phyloP scores from a whole-genome alignment of 2,797 vertebrate genomes.

The Setipinna tenuifilis region DNA sequence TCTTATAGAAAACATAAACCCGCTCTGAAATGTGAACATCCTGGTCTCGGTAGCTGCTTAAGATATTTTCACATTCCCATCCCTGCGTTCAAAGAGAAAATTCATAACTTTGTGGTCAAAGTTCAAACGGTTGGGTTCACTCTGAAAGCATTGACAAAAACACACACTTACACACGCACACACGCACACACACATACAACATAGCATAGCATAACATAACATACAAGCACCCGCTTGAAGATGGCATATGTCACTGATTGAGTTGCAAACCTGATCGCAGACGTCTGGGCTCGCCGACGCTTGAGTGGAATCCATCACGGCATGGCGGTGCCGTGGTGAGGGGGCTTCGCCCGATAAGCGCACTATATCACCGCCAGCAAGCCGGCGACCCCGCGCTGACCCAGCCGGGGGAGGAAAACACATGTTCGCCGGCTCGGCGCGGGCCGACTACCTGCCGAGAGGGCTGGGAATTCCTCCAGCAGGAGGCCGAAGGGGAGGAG shows the following conservation, averaged over 20 bases:
- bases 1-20: constrained; percentile 67
- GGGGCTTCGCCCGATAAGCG: constrained; percentile 64
- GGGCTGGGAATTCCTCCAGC: constrained; percentile 84
- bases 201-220: constrained; percentile 48
- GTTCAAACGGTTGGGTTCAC: constrained; percentile 68
- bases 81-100: constrained; percentile 70
- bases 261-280: constrained; percentile 70
- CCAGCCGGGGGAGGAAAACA: constrained; percentile 83
- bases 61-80: constrained; percentile 67
- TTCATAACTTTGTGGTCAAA: constrained; percentile 78
- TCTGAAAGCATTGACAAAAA: constrained; percentile 39
- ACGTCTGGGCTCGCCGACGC: constrained; percentile 56
- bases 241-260: constrained; percentile 74
- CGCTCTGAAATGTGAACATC: constrained; percentile 76
- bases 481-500: constrained; percentile 68
- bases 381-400: constrained; percentile 82
- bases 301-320: constrained; percentile 77
- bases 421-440: constrained; percentile 88
- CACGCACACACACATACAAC: background rate
- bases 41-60: constrained; percentile 67
- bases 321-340: constrained; percentile 62
- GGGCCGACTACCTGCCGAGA: constrained; percentile 87
- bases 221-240: constrained; percentile 62
- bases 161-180: constrained; percentile 8
- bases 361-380: constrained; percentile 80